Base-by-base conservation (phyloP, 2,888 invertebrate species). In the Phrixothrix hirtus region DNA sequence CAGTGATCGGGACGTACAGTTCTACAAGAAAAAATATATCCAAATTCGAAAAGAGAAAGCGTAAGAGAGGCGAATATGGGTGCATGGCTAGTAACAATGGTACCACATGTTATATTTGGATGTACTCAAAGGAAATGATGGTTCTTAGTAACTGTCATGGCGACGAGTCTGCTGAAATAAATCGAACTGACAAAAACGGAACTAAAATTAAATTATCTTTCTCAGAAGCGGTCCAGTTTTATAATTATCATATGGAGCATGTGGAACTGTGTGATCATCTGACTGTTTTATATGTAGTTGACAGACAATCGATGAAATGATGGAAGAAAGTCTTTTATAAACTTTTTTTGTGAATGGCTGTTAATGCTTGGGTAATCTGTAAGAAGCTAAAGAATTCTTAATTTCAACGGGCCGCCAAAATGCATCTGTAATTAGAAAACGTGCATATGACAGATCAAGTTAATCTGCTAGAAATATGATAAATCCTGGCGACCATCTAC, bases 11-110 rank as follows among this genome's bases (percentile, higher is more conserved):
- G 2, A 31, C 31, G 4, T 31, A 13, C 12, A 31, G 10, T 13
- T 31, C 31, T 13, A 31, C 31, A 13, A 7, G 31, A 31, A 31
- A 31, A 11, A 31, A 31, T 31, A 13, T 31, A 11, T 9, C 31
- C 2, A 31, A 31, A 9, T 31, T 31, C 12, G 3, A 12, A 9
- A 27, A 27, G 27, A 3, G 11, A 31, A 31, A 31, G 12, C 2
- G 12, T 3, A 13, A 31, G 31, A 31, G 14, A 31, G 31, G 31
- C 2, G 31, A 31, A 3, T 3, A 2, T 2, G 14, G 7, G 9
- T 4, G 3, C 9, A 5, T 31, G 31, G 1, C 2, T 13, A 31
- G 12, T 31, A 9, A 31, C 5, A 13, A 31, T 31, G 14, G 31
- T 4, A n/a, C n/a, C n/a, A n/a, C n/a, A n/a, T n/a, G n/a, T n/a